A percentile compares a stretch with the other conserved stretches of the same genome.
Conservation (phyloP, 64 coral and sea anemone species). For the Montipora cactus region DNA sequence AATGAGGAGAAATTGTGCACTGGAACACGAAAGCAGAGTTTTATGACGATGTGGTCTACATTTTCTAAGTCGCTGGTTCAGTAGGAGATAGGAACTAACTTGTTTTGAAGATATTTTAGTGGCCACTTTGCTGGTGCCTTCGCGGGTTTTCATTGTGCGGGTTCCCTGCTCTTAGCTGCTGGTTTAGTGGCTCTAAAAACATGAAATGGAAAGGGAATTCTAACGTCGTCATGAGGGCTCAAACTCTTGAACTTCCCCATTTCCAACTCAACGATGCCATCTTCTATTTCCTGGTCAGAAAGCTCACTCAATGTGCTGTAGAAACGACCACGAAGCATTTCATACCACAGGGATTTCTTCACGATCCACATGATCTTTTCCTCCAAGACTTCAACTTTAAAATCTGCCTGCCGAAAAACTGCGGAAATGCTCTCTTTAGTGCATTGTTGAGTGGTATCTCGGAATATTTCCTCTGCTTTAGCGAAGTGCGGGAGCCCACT, state of each 20-base stretch:
- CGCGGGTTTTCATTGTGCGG: too few relatives aligned
- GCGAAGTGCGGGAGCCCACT: neutral
- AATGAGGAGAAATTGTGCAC: too few relatives aligned
- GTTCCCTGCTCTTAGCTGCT: too few relatives aligned
- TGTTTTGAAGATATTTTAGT: too few relatives aligned
- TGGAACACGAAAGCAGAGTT: too few relatives aligned
- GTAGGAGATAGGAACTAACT: too few relatives aligned
- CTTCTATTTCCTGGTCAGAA: neutral
- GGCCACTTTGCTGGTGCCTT: too few relatives aligned
- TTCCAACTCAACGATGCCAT: constrained; percentile 6
- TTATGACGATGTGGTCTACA: too few relatives aligned
- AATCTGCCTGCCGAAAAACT: too few relatives aligned
- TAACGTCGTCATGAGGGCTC: neutral
- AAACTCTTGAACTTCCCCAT: neutral
- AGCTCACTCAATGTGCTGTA: neutral
- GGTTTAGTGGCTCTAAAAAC: too few relatives aligned
- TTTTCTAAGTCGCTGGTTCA: too few relatives aligned
- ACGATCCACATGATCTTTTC: neutral
- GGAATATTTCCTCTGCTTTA: neutral
- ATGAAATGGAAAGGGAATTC: neutral
- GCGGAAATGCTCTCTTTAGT: neutral
- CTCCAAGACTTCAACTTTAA: neutral
- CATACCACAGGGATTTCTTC: constrained; percentile 15
- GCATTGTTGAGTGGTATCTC: too few relatives aligned
- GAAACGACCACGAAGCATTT: constrained; percentile 9